Evolutionary conservation across 2,113 vertebrate genomes (phyloP).

Genomic region (Mirza zaza): DNA sequence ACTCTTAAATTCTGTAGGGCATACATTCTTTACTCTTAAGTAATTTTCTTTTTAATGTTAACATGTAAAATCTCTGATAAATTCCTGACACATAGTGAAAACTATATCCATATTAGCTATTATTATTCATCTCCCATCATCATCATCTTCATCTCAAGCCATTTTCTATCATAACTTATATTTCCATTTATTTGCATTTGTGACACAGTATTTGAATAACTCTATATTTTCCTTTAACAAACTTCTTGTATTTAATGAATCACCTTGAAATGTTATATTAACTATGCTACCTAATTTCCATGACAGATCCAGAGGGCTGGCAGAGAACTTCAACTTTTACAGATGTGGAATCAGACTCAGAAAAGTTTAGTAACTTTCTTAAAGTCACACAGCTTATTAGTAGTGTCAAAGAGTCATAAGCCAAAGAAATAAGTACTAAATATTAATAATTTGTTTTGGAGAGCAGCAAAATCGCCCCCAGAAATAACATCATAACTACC

Average conservation of each 20-base stretch:
- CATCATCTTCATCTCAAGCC: not conserved
- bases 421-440: not conserved
- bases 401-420: not conserved
- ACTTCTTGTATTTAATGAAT: not conserved
- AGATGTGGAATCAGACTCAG: not conserved
- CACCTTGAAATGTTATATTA: not conserved
- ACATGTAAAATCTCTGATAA: not conserved
- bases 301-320: not conserved
- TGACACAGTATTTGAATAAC: not conserved
- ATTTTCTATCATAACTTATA: conserved; percentile 8
- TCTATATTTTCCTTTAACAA: not conserved
- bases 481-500: not conserved
- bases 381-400: not conserved
- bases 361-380: not conserved
- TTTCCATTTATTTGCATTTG: not conserved
- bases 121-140: not conserved
- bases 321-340: not conserved
- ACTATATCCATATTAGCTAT: not conserved
- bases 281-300: not conserved
- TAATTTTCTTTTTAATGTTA: conserved; percentile 21
- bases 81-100: not conserved
- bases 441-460: conserved; percentile 33
- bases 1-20: not conserved
- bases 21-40: not conserved
- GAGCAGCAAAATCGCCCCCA: not conserved